These are phyloP conservation scores for Myotis findleyi DNA, from an alignment of 2,797 vertebrate species.

Conservation along the genomic window DNA sequence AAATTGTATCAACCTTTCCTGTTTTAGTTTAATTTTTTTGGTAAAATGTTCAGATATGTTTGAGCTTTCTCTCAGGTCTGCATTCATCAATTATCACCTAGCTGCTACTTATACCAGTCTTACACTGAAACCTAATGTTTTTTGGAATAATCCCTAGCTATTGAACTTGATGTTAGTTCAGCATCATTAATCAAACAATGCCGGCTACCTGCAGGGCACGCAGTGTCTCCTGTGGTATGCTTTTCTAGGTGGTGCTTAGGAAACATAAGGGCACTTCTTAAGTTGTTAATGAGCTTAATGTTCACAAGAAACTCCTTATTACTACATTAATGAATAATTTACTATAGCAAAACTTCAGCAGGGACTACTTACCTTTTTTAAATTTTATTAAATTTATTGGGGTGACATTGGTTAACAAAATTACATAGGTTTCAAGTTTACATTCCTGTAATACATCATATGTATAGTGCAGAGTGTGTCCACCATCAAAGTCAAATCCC, in stretches of 20 bases:
- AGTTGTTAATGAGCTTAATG: conserved; percentile 14
- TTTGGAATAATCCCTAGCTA: not conserved
- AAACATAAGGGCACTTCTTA: not conserved
- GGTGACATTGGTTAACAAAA: not conserved
- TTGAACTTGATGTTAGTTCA: not conserved
- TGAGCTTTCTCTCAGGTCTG: not conserved
- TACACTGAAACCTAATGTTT: not conserved
- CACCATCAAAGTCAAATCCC: not conserved
- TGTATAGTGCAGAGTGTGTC: not conserved
- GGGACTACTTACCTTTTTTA: conserved; percentile 6
- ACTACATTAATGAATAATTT: conserved; percentile 53
- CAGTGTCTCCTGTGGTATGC: not conserved
- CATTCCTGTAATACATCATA: not conserved
- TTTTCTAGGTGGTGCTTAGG: not conserved
- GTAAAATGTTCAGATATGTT: not conserved
- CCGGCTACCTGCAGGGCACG: not conserved
- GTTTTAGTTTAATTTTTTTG: not conserved
- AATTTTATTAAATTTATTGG: not conserved
- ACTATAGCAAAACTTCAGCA: not conserved
- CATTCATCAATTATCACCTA: not conserved
- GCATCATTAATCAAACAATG: not conserved
- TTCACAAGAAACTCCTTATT: not conserved
- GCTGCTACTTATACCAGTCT: not conserved
- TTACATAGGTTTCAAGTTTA: not conserved
- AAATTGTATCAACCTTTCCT: not conserved